These are phyloP conservation scores for Ips nitidus DNA, from an alignment of 1,140 invertebrate species.

Conservation along the genomic window DNA sequence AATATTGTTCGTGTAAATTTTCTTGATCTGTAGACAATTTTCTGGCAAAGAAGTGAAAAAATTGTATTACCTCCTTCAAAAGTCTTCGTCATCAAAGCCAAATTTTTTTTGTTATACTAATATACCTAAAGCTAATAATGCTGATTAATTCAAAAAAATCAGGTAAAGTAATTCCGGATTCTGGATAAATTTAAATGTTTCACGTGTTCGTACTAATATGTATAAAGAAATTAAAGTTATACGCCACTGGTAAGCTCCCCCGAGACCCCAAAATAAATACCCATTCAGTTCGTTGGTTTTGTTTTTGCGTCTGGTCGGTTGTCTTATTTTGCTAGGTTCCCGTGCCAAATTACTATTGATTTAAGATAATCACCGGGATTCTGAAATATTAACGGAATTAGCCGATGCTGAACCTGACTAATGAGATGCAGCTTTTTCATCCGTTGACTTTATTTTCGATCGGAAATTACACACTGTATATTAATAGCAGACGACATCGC, in stretches of 20 bases:
- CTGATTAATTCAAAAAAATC: too few relatives aligned
- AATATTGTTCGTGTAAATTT: too few relatives aligned
- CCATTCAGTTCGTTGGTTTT: constrained; percentile 32
- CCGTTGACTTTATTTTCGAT: constrained; percentile 17
- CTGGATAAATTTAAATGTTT: too few relatives aligned
- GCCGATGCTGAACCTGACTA: constrained; percentile 18
- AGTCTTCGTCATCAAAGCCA: too few relatives aligned
- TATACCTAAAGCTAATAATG: too few relatives aligned
- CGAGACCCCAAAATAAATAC: constrained; percentile 24
- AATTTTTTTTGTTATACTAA: too few relatives aligned
- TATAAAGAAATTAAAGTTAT: neutral
- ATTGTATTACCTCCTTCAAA: too few relatives aligned
- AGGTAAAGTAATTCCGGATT: too few relatives aligned
- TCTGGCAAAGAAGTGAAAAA: too few relatives aligned
- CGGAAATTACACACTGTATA: constrained; percentile 9
- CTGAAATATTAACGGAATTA: constrained; percentile 36
- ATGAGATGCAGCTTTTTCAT: constrained; percentile 37
- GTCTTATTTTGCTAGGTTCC: constrained; percentile 25
- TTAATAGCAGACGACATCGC: constrained; percentile 2
- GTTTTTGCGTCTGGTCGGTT: constrained; percentile 22
- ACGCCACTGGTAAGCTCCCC: constrained; percentile 8
- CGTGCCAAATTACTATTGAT: constrained; percentile 38
- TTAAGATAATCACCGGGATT: constrained; percentile 36
- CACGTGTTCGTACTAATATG: too few relatives aligned
- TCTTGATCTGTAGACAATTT: too few relatives aligned